Evolutionary conservation across 2,113 vertebrate genomes (phyloP).

Genomic region (Neotragus moschatus): DNA sequence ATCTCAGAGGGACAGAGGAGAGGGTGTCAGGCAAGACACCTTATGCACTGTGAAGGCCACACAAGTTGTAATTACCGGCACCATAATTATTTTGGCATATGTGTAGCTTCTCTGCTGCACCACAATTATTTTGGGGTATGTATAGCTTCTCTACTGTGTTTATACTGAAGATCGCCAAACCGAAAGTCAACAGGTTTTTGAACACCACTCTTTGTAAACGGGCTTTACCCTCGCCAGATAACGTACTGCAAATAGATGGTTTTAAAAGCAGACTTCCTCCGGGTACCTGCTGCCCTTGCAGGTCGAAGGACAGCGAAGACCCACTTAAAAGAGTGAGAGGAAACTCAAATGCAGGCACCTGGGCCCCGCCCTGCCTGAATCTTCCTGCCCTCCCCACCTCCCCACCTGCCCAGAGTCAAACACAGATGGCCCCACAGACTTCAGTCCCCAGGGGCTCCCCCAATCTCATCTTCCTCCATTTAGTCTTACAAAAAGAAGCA

Average conservation of each 20-base stretch:
- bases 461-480: not conserved
- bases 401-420: not conserved
- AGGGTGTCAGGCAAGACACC: not conserved
- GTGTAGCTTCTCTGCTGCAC: not conserved
- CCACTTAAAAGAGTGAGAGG: not conserved
- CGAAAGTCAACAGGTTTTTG: not conserved
- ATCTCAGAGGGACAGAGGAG: not conserved
- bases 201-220: not conserved
- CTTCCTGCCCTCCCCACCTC: not conserved
- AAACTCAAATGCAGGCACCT: not conserved
- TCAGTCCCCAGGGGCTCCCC: not conserved
- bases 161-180: not conserved
- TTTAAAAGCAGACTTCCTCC: not conserved
- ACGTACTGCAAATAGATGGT: not conserved
- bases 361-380: not conserved
- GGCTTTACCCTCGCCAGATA: not conserved
- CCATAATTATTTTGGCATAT: not conserved
- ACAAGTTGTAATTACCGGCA: not conserved
- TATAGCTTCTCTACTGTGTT: not conserved
- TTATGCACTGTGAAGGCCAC: not conserved
- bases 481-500: not conserved
- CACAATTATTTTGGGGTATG: not conserved
- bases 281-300: not conserved
- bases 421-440: not conserved
- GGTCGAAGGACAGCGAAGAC: not conserved